Evolutionary conservation across 2,888 invertebrate genomes (phyloP).

Genomic region (Tenthredo distinguenda): DNA sequence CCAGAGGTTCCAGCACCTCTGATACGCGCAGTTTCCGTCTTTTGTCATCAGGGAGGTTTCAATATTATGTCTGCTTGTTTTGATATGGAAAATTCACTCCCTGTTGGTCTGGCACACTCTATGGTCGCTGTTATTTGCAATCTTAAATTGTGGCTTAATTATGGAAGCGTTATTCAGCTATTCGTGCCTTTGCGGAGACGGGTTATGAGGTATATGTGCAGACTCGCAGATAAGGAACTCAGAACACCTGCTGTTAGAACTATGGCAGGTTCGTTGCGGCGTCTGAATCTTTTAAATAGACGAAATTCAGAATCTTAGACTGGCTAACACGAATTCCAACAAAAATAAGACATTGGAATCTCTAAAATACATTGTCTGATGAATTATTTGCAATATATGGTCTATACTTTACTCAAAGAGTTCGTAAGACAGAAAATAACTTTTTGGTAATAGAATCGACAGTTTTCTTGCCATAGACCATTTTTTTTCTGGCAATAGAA

Average conservation of each 20-base stretch:
- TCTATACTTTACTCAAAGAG: neutral
- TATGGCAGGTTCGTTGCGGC: conserved; percentile 88
- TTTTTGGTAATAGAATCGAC: neutral
- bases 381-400: neutral
- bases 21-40: conserved; percentile 94
- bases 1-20: conserved; percentile 95
- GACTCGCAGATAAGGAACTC: conserved; percentile 93
- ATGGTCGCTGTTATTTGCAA: conserved; percentile 95
- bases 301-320: neutral
- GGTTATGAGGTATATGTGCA: conserved; percentile 96
- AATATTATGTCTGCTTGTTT: conserved; percentile 93
- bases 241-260: conserved; percentile 93
- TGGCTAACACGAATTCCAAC: neutral
- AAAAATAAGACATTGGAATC: neutral
- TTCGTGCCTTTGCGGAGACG: conserved; percentile 93
- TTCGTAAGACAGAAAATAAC: neutral
- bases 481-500: neutral
- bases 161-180: conserved; percentile 92
- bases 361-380: neutral
- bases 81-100: conserved; percentile 88
- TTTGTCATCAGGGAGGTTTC: conserved; percentile 95
- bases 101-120: conserved; percentile 94
- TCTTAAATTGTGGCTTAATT: conserved; percentile 96
- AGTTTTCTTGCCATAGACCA: too few species aligned
- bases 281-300: neutral